Conservation (phyloP, 2,888 invertebrate genomes). For the Epirrhoe alternata region DNA sequence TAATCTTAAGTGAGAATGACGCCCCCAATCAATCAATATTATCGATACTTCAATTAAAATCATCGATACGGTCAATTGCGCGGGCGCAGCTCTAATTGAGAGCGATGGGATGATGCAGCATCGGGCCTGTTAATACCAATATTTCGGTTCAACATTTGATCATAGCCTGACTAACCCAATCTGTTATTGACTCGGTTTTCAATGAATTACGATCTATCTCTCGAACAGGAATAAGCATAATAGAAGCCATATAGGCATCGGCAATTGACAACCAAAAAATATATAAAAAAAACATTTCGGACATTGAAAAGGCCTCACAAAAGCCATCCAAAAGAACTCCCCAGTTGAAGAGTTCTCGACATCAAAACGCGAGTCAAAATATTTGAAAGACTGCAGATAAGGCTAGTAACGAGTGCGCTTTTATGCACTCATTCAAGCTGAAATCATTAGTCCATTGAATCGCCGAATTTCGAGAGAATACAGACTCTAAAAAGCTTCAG, state of each 20-base stretch:
- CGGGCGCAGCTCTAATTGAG: constrained; percentile 63
- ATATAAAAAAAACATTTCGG: constrained; percentile 27
- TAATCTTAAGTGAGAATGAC: constrained; percentile 42
- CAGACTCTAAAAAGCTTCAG: constrained; percentile 26
- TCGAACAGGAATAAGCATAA: no score
- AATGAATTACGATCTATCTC: no score
- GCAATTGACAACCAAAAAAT: constrained; percentile 14
- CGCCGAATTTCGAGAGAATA: constrained; percentile 67
- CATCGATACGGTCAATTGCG: constrained; percentile 73
- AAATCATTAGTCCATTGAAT: constrained; percentile 78
- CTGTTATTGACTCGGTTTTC: background rate
- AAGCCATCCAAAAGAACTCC: constrained; percentile 38
- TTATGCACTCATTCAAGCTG: constrained; percentile 67
- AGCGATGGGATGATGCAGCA: constrained; percentile 55
- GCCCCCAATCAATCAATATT: constrained; percentile 80
- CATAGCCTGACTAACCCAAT: background rate
- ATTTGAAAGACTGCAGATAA: constrained; percentile 44
- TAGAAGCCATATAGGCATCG: background rate
- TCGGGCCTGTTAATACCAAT: constrained; percentile 26
- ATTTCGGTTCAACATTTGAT: constrained; percentile 10
- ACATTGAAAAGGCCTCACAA: constrained; percentile 29
- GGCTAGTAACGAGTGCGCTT: constrained; percentile 63
- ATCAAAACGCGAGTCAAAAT: constrained; percentile 43
- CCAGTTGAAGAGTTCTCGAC: constrained; percentile 45
- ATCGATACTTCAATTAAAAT: constrained; percentile 37